A percentile compares a stretch with the other conserved stretches of the same genome.
Evolutionary conservation across 2,113 vertebrate species (phyloP).

Genomic region (Laticauda colubrina): DNA sequence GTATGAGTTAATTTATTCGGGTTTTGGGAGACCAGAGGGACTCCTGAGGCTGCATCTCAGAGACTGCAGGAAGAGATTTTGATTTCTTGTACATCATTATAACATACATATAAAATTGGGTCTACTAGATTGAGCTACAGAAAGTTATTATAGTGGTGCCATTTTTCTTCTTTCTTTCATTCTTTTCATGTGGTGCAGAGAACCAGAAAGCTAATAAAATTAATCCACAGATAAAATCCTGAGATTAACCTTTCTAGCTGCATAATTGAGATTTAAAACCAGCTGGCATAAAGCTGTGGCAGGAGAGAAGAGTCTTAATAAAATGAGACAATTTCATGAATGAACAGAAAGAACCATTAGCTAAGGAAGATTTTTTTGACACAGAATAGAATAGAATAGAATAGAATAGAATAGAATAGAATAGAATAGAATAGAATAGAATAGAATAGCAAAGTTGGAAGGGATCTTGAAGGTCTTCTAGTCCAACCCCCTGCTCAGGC

Average conservation of each 20-base stretch:
- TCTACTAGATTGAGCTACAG: neutral
- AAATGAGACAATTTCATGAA: neutral
- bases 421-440: too few species aligned
- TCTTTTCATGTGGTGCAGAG: neutral
- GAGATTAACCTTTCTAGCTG: neutral
- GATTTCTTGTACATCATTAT: neutral
- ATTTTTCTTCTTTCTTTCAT: constrained; percentile 9
- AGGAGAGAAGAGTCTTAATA: neutral
- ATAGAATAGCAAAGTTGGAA: too few species aligned
- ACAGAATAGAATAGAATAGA: too few species aligned
- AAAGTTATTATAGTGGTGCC: neutral
- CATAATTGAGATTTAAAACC: constrained; percentile 13
- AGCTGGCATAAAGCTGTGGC: neutral
- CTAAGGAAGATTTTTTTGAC: neutral
- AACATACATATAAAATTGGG: neutral
- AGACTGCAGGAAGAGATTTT: neutral
- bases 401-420: too few species aligned
- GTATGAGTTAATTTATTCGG: neutral
- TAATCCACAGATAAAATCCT: constrained; percentile 1
- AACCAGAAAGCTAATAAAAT: constrained; percentile 13
- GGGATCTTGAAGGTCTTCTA: too few species aligned
- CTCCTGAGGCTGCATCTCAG: neutral
- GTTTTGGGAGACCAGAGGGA: neutral
- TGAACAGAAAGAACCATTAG: neutral
- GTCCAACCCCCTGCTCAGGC: too few species aligned